Base-by-base conservation (phyloP, 2,113 vertebrate species). In the Actenoides lindsayi region DNA sequence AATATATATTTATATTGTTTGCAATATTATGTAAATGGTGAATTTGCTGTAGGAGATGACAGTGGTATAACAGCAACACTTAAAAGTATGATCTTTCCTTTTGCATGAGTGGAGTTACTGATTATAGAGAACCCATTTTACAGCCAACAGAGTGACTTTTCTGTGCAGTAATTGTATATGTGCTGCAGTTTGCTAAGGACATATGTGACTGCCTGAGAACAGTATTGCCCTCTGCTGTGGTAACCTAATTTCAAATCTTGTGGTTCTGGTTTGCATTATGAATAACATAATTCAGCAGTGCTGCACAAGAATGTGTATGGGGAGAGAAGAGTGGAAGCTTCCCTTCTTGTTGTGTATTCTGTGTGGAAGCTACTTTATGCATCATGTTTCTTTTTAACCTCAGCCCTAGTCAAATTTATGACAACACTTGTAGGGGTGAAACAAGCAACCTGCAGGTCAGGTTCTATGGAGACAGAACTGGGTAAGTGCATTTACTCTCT, bases 401-500 rank as follows among this genome's bases (percentile, higher is more conserved):
- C 79, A 65, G 93, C 88, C 82, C 96, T 93, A 96, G 90, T 97
- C 96, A 96, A 97, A 97, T 97, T 97, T 96, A 97, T 90, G 88
- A 84, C 93, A 97, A 84, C 80, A 93, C 71, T 90, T 93, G 76
- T 68, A 88, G 62, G 73, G 92, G 88, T 96, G 93, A 95, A 96
- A 78, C 60, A 96, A 92, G 69, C 96, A 96, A 97, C 97, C 97
- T 95, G 69, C 74, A 96, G 97, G 97, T 98, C 97, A 97, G 97
- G 92, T 97, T 98, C 65, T 28, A 92, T 96, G 96, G 92, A 97
- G 93, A 94, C 89, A 95, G 89, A 97, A 96, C 91, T 92, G 94
- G 84, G 94, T 97, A 97, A 97, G 95, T 97, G 97, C 97, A 95
- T 93, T 97, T 97, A 97, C 80, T 94, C 67, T 96, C 93, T 69